Percentiles rank a stretch among this genome's conserved stretches.
These are phyloP conservation scores for Myioborus melanocephalus DNA, from an alignment of 2,797 vertebrate species.

Conservation along the genomic window DNA sequence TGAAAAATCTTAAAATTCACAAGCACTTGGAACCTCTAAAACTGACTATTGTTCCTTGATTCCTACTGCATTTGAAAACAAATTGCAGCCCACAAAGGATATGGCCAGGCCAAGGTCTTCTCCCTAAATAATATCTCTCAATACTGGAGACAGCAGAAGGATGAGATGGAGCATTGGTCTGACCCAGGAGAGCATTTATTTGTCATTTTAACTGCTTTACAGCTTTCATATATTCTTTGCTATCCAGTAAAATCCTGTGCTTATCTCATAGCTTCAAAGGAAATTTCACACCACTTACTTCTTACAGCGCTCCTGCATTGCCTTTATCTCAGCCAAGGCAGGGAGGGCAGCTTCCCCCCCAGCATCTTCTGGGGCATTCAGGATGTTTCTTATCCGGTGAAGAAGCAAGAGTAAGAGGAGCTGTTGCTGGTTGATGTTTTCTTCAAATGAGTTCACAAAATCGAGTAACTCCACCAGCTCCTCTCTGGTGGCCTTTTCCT, in stretches of 20 bases:
- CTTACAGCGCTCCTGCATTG: slow-evolving; percentile 81
- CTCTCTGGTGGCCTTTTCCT: slow-evolving; percentile 69
- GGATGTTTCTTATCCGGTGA: slow-evolving; percentile 76
- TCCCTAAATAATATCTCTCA: neutral
- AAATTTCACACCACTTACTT: slow-evolving; percentile 76
- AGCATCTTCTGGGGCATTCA: slow-evolving; percentile 72
- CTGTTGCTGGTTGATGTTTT: slow-evolving; percentile 83
- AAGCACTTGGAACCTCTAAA: neutral
- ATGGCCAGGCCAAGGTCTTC: neutral
- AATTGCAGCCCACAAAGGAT: neutral
- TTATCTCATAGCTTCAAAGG: neutral
- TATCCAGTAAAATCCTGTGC: neutral
- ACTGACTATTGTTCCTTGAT: neutral
- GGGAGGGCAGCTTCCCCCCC: slow-evolving; percentile 71
- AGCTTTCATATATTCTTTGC: neutral
- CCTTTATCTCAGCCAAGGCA: slow-evolving; percentile 79
- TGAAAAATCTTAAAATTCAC: neutral
- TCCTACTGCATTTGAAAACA: neutral
- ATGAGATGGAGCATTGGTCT: neutral
- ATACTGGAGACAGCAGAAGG: neutral
- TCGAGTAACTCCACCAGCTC: slow-evolving; percentile 82
- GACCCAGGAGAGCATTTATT: neutral
- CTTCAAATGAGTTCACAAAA: slow-evolving; percentile 78
- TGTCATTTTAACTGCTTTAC: neutral
- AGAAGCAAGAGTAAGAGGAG: slow-evolving; percentile 83